phyloP scores from a whole-genome alignment of 2,888 invertebrate genomes.

The Petrolisthes manimaculis region DNA sequence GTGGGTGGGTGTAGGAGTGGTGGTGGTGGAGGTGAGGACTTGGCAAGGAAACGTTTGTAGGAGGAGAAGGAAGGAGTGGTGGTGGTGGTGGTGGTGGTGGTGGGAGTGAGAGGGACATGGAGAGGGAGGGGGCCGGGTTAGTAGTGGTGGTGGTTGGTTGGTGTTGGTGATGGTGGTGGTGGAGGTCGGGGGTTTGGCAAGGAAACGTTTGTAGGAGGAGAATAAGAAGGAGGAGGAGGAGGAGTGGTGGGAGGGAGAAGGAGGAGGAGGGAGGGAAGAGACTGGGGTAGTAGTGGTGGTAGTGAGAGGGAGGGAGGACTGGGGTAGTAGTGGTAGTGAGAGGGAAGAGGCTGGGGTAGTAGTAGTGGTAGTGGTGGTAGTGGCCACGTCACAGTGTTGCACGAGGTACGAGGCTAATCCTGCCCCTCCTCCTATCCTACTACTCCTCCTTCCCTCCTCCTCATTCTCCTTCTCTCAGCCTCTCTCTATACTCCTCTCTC shows the following conservation, averaged over 20 bases:
- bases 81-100: neutral
- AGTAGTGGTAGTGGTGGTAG: neutral
- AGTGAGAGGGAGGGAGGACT: neutral
- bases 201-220: neutral
- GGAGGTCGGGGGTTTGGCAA: neutral
- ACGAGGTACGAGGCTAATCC: constrained; percentile 29
- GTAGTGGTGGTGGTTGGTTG: neutral
- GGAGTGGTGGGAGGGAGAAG: neutral
- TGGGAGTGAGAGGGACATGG: neutral
- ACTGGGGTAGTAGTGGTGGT: neutral
- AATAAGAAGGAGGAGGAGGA: neutral
- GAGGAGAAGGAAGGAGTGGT: neutral
- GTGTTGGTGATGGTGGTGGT: neutral
- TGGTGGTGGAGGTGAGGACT: neutral
- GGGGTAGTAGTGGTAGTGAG: neutral
- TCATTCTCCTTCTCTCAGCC: neutral
- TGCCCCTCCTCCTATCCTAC: neutral
- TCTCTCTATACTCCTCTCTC: neutral
- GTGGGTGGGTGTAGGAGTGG: neutral
- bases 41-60: constrained; percentile 10
- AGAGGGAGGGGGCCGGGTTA: neutral
- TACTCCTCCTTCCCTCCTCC: neutral
- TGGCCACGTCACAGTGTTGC: constrained; percentile 24
- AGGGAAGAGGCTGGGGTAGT: neutral
- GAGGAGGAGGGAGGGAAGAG: constrained; percentile 4